Conservation (phyloP, 2,113 vertebrate genomes). For the Emydura subglobosa region DNA sequence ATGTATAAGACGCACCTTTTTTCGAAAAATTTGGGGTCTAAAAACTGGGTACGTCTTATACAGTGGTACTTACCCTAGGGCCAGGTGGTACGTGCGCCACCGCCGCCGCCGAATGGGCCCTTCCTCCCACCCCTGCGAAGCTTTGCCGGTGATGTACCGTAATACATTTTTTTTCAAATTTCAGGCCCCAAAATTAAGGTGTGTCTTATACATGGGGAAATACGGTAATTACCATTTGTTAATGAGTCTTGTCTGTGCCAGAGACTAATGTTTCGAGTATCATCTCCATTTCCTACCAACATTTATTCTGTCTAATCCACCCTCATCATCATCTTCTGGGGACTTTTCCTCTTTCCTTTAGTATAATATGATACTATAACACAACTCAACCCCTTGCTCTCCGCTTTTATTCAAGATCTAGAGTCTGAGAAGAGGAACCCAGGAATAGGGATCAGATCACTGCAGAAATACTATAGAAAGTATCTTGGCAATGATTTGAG, state of each 20-base stretch:
- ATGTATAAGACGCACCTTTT: no score
- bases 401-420: background rate
- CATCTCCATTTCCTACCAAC: background rate
- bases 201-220: no score
- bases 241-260: background rate
- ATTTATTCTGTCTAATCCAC: background rate
- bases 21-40: no score
- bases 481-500: background rate
- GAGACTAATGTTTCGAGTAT: background rate
- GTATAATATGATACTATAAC: background rate
- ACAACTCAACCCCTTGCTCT: background rate
- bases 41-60: no score
- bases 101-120: no score
- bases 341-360: constrained; percentile 14
- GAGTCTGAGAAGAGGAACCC: background rate
- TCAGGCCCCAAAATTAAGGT: no score
- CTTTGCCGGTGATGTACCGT: no score
- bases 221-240: background rate
- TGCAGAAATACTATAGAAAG: background rate
- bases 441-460: background rate
- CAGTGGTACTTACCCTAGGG: no score
- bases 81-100: no score
- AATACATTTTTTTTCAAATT: no score
- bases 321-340: background rate
- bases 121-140: no score